Base-by-base conservation (phyloP, 2,113 vertebrate species). In the Etia nguti region DNA sequence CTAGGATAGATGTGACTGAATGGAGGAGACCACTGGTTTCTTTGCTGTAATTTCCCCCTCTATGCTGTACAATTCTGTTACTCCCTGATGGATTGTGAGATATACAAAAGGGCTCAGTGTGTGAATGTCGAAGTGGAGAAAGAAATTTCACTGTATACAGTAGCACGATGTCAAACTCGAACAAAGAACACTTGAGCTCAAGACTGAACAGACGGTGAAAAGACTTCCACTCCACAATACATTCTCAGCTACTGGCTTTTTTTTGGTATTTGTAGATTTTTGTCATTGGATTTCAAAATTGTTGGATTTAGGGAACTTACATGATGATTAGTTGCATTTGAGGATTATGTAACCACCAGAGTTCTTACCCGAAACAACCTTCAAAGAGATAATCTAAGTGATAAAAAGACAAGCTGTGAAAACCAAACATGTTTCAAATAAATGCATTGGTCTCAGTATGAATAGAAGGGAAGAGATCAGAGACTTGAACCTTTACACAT, bases 61-160 rank as follows among this genome's bases (percentile, higher is more conserved):
- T 84, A 62, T 86, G 73, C 86, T 89, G 65, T 56, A 75, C 91
- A 84, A 75, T 86, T 65, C 29, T 65, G 83, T 50, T 83, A 46
- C 62, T 22, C 82, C 89, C 87, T 83, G 79, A 89, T 20, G 41
- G 80, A 73, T 80, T 73, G 85, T 34, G 22, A 52, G 46, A 50
- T 77, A 87, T 38, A 96, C 95, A 96, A 96, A 68, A 94, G 94
- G 88, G 31, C 81, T 88, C 86, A 96, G 92, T 95, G 94, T 95
- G 91, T 89, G 81, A 91, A 84, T 36, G 85, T 90, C 59, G 84
- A 93, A 88, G 92, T 91, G 89, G 86, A 70, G 91, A 92, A 91
- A 50, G 80, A 70, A 91, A 8, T 12, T 60, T 79, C 56, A 46
- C 3, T 77, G 80, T 79, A 84, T 79, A 79, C 88, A 77, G 83